Conservation (phyloP, 2,888 invertebrate genomes). For the Mesoligia furuncula region DNA sequence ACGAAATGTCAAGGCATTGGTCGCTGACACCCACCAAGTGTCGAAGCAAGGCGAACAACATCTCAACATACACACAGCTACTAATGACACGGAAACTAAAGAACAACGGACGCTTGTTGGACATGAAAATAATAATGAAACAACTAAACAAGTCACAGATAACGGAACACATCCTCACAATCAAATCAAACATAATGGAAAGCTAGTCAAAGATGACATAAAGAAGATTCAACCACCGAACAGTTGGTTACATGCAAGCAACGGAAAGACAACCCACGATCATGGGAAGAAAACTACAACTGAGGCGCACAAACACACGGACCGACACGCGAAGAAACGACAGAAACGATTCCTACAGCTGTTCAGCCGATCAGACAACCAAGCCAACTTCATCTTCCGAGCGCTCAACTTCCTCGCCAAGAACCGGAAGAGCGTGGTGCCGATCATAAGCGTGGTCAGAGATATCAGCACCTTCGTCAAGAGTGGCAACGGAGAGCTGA, state of each 20-base stretch:
- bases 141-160: not conserved
- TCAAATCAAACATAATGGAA: not conserved
- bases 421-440: slow-evolving; percentile 75
- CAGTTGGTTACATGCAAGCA: not conserved
- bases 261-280: not conserved
- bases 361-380: slow-evolving; percentile 67
- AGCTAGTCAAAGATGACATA: no score
- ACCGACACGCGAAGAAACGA: slow-evolving; percentile 64
- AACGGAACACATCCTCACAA: not conserved
- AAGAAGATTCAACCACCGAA: not conserved
- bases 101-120: not conserved
- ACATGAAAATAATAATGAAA: not conserved
- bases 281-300: slow-evolving; percentile 18
- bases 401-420: slow-evolving; percentile 77
- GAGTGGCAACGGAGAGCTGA: slow-evolving; percentile 78
- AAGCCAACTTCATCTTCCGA: slow-evolving; percentile 76
- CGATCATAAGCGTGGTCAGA: slow-evolving; percentile 79
- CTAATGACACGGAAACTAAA: not conserved
- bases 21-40: not conserved
- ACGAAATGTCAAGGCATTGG: slow-evolving; percentile 10
- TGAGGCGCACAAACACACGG: slow-evolving; percentile 11
- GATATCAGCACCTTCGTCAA: slow-evolving; percentile 82
- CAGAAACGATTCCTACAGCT: slow-evolving; percentile 78
- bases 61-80: not conserved
- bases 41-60: slow-evolving; percentile 2